Evolutionary conservation across 2,113 vertebrate genomes (phyloP).

Genomic region (Myodes glareolus): DNA sequence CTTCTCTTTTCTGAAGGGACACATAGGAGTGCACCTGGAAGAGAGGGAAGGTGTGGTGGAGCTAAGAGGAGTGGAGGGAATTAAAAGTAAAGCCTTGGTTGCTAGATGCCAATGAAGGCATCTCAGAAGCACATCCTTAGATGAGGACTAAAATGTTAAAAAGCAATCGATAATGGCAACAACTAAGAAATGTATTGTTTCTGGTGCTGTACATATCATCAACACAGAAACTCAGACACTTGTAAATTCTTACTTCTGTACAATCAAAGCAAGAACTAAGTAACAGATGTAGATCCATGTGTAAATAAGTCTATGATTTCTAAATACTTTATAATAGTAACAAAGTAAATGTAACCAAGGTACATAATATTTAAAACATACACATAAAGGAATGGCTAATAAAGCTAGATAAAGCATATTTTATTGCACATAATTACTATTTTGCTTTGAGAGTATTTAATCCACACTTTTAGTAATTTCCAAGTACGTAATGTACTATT

Average conservation of each 20-base stretch:
- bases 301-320: background rate
- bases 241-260: background rate
- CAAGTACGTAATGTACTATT: too few species aligned
- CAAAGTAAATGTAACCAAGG: background rate
- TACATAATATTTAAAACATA: background rate
- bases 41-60: fast-evolving
- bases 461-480: background rate
- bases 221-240: background rate
- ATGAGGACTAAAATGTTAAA: background rate
- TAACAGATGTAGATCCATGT: background rate
- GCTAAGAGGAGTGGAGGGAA: background rate
- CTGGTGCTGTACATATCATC: background rate
- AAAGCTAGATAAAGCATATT: background rate
- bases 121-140: background rate
- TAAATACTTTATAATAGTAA: background rate
- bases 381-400: background rate
- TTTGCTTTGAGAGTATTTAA: background rate
- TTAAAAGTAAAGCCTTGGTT: background rate
- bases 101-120: too few species aligned
- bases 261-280: background rate
- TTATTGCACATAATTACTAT: background rate
- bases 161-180: background rate
- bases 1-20: background rate
- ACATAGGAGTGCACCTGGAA: background rate
- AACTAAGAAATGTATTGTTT: background rate